Base-by-base conservation (phyloP, 2,113 vertebrate species). In the Chamaea fasciata region DNA sequence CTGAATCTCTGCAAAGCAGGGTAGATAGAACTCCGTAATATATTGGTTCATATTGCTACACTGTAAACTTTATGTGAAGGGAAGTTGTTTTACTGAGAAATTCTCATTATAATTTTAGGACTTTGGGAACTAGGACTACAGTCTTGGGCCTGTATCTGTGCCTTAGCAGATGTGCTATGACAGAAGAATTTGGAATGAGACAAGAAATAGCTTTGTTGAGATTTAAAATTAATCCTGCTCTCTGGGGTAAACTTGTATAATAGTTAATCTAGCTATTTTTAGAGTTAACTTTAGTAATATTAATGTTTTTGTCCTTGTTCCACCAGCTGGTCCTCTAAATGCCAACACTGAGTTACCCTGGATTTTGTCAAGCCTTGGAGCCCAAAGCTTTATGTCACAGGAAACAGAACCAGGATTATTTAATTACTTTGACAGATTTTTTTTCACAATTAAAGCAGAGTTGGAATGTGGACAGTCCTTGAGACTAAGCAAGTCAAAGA, bases 191-290 rank as follows among this genome's bases (percentile, higher is more conserved):
- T 77, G 73, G 35, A 77, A 83, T 65, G 42, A 83, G 63, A 78
- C 22, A 56, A 89, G 52, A 75, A 78, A 64, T 81, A 71, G 28
- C 31, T 91, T 67, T 35, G 57, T 2, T 67, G 77, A 81, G 85
- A 39, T 94, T 74, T 92, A 70, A 90, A 90, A 95, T 94, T 67
- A 96, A 94, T 92, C 42, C 26, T 70, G 10, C 63, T 95, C 85
- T 83, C 83, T 83, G 46, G 55, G 24, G 59, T 89, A 74, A 88
- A 88, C 59, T 92, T 86, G 67, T 88, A n/a, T 63, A 88, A 69
- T 69, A 53, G 44, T 76, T 90, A 49, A 64, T 91, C 92, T 91
- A 91, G 49, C 22, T 93, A 83, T 90, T 92, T 96, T 92, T 87
- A 44, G 67, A 86, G 20, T 88, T 89, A 75, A 89, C 47, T 91